These are phyloP conservation scores for Octopus sinensis DNA, from an alignment of 1,140 invertebrate species.

Conservation along the genomic window DNA sequence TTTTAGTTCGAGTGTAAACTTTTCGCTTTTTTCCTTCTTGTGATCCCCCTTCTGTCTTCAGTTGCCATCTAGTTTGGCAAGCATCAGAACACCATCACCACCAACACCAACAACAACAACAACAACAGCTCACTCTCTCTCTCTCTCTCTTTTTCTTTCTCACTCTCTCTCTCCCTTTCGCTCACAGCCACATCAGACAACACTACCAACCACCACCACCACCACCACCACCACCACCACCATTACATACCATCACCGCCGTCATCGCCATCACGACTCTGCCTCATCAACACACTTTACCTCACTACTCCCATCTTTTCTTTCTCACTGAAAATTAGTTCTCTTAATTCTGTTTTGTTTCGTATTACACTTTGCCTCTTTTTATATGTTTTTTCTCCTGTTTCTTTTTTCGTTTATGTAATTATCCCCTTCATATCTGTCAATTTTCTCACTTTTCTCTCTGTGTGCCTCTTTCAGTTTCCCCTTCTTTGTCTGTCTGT, in stretches of 20 bases:
- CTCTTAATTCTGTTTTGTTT: background rate
- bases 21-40: too few relatives aligned
- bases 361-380: background rate
- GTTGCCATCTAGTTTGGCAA: too few relatives aligned
- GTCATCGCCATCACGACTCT: background rate
- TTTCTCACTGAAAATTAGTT: background rate
- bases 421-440: background rate
- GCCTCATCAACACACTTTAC: background rate
- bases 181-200: too few relatives aligned
- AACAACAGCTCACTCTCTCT: background rate
- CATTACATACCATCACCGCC: too few relatives aligned
- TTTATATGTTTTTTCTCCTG: background rate
- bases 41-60: too few relatives aligned
- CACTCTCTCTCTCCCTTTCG: background rate
- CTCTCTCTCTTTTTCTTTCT: background rate
- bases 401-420: background rate
- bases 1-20: too few relatives aligned
- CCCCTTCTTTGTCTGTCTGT: background rate
- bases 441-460: background rate
- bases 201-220: too few relatives aligned
- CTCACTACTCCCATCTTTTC: background rate
- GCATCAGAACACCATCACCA: too few relatives aligned
- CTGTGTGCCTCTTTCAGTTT: background rate
- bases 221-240: too few relatives aligned
- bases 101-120: too few relatives aligned